Conservation (phyloP, 2,888 invertebrate genomes). For the Drosophila kambysellisi region DNA sequence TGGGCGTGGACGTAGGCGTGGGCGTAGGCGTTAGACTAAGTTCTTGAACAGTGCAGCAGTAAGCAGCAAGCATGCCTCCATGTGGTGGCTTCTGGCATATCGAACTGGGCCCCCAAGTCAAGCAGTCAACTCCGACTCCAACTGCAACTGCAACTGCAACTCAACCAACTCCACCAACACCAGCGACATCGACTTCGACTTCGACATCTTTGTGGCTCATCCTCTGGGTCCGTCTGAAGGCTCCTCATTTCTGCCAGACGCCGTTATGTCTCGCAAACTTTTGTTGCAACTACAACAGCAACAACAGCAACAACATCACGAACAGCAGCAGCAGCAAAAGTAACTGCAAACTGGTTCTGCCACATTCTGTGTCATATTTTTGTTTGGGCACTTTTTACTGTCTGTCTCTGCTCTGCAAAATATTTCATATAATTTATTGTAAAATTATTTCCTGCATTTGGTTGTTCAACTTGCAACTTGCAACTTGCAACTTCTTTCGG, state of each 20-base stretch:
- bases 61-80: slow-evolving; percentile 4
- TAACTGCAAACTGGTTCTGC: slow-evolving; percentile 57
- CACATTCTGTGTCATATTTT: slow-evolving; percentile 63
- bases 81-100: slow-evolving; percentile 30
- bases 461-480: background rate
- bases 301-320: background rate
- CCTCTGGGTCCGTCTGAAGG: slow-evolving; percentile 30
- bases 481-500: slow-evolving; percentile 11
- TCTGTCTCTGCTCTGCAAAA: slow-evolving; percentile 33
- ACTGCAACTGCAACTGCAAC: background rate
- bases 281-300: slow-evolving; percentile 26
- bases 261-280: slow-evolving; percentile 74
- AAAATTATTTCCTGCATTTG: slow-evolving; percentile 67
- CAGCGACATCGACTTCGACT: slow-evolving; percentile 14
- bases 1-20: background rate
- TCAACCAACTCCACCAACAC: background rate
- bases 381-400: slow-evolving; percentile 24
- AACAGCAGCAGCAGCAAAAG: slow-evolving; percentile 21
- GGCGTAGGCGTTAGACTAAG: slow-evolving; percentile 17
- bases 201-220: slow-evolving; percentile 54
- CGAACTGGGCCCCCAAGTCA: slow-evolving; percentile 16
- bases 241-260: slow-evolving; percentile 59
- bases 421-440: slow-evolving; percentile 75
- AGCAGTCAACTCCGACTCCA: slow-evolving; percentile 7
- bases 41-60: background rate